These are phyloP conservation scores for Mirza zaza DNA, from an alignment of 2,113 vertebrate species.

Conservation along the genomic window DNA sequence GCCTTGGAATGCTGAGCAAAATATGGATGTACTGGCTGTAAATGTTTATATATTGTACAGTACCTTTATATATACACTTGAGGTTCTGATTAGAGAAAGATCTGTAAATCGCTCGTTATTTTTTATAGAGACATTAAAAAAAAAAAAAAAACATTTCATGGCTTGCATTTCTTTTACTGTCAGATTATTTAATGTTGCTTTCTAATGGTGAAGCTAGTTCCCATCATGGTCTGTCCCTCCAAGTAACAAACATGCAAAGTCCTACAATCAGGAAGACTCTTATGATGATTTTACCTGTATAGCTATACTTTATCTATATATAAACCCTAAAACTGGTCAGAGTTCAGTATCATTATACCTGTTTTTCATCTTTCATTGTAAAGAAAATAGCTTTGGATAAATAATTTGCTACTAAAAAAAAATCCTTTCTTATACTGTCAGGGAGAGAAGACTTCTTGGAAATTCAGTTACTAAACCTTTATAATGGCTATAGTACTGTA, in stretches of 20 bases:
- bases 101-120: constrained; percentile 99
- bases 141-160: constrained; percentile 81
- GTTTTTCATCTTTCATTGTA: constrained; percentile 60
- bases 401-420: constrained; percentile 34
- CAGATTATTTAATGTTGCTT: constrained; percentile 65
- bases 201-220: background rate
- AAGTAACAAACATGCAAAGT: background rate
- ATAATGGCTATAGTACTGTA: background rate
- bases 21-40: constrained; percentile 93
- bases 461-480: background rate
- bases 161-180: constrained; percentile 89
- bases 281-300: background rate
- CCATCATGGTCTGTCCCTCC: background rate
- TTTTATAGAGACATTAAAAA: constrained; percentile 97
- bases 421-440: background rate
- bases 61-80: constrained; percentile 95
- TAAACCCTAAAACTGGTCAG: constrained; percentile 20
- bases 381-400: constrained; percentile 72
- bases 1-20: constrained; percentile 92
- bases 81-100: constrained; percentile 91
- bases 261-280: background rate
- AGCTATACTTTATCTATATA: constrained; percentile 51
- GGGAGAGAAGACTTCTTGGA: background rate
- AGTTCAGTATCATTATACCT: constrained; percentile 26
- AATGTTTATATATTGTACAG: constrained; percentile 99